Percentiles rank a stretch among this genome's conserved stretches.
Evolutionary conservation across 2,888 invertebrate species (phyloP).

Genomic region (Labia minor): DNA sequence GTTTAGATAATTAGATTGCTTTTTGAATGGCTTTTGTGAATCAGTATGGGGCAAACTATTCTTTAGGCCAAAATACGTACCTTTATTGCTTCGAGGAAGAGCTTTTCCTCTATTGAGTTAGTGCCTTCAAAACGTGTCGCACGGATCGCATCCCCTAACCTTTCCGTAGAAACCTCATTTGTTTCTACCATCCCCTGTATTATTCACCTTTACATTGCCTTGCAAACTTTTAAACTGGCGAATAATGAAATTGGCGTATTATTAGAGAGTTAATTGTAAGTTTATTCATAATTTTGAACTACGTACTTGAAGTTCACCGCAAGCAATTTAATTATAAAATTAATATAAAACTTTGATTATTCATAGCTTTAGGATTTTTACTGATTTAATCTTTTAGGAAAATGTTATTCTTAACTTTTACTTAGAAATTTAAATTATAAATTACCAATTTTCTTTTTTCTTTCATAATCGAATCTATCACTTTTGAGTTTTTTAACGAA

Average conservation of each 20-base stretch:
- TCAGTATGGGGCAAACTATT: neutral
- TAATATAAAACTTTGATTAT: neutral
- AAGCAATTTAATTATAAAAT: neutral
- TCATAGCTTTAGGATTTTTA: neutral
- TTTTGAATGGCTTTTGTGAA: too few species aligned
- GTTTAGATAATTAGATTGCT: too few species aligned
- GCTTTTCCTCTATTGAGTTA: neutral
- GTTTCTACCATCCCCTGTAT: neutral
- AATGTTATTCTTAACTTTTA: slow-evolving; percentile 8
- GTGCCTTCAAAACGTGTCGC: neutral
- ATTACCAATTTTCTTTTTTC: neutral
- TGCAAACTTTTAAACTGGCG: neutral
- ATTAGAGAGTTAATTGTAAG: slow-evolving; percentile 6
- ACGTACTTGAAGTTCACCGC: neutral
- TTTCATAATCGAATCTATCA: too few species aligned
- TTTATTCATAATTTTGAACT: slow-evolving; percentile 13
- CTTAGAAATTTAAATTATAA: neutral
- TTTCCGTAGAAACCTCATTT: neutral
- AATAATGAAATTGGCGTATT: slow-evolving; percentile 4
- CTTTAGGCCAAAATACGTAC: neutral
- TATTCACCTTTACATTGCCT: neutral
- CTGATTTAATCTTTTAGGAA: neutral
- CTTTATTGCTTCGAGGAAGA: neutral
- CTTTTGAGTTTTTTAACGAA: too few species aligned
- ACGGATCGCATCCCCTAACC: too few species aligned